phyloP scores from a whole-genome alignment of 2,888 invertebrate genomes.

The Hirtodrosophila trivittata region DNA sequence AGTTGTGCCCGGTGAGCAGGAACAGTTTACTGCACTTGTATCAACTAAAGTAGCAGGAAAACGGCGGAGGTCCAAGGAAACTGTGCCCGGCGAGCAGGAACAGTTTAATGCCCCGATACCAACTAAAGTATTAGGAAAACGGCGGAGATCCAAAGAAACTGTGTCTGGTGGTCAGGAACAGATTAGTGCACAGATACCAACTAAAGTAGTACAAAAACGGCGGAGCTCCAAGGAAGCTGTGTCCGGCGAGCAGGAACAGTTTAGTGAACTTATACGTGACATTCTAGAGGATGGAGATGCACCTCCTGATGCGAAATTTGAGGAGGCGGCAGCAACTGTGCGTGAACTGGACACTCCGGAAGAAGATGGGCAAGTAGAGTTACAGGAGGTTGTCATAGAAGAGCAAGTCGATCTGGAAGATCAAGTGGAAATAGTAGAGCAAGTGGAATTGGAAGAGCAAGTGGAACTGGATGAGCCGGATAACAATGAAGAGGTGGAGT shows the following conservation, averaged over 20 bases:
- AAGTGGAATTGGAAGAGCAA: neutral
- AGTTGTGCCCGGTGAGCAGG: constrained; percentile 38
- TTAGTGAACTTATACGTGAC: constrained; percentile 49
- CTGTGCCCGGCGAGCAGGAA: constrained; percentile 44
- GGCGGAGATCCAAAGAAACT: constrained; percentile 8
- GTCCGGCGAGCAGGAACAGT: constrained; percentile 53
- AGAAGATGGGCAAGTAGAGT: neutral
- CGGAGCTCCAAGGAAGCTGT: constrained; percentile 9
- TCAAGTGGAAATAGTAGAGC: constrained; percentile 5
- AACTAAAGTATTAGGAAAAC: neutral
- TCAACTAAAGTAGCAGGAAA: neutral
- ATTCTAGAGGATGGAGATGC: constrained; percentile 53
- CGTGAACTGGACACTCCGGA: constrained; percentile 17
- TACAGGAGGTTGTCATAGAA: neutral
- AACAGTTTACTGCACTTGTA: constrained; percentile 50
- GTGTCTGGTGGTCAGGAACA: constrained; percentile 51
- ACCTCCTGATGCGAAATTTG: constrained; percentile 17
- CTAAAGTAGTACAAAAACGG: neutral
- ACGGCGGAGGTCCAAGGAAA: constrained; percentile 9
- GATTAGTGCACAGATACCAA: constrained; percentile 43
- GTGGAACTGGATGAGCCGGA: constrained; percentile 13
- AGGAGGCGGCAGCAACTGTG: constrained; percentile 27
- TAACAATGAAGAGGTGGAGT: constrained; percentile 37
- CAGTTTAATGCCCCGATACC: constrained; percentile 49
- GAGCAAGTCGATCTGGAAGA: neutral